phyloP scores from a whole-genome alignment of 2,113 vertebrate species.

The Myrmophylax atrothorax region DNA sequence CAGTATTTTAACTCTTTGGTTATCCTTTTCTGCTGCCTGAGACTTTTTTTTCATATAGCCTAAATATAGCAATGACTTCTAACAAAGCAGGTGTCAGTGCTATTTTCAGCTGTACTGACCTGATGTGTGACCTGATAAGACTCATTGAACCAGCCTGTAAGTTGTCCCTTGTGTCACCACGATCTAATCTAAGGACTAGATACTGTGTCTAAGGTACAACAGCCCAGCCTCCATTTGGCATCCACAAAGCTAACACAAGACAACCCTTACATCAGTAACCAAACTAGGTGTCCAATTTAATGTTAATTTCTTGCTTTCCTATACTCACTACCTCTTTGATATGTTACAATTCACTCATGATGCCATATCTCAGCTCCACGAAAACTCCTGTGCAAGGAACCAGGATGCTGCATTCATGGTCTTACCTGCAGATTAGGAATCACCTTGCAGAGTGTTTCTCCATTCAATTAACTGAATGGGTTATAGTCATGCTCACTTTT shows the following conservation, averaged over 20 bases:
- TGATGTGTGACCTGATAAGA: background rate
- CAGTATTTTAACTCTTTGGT: background rate
- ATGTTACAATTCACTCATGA: background rate
- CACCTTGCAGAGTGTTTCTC: background rate
- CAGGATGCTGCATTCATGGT: background rate
- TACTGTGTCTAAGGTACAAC: fast-evolving
- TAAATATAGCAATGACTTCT: background rate
- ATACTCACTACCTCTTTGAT: background rate
- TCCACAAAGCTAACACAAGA: background rate
- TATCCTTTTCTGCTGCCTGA: background rate
- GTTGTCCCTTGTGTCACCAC: background rate
- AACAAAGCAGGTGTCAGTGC: background rate
- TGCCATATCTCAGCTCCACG: background rate
- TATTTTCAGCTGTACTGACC: slow-evolving; percentile 1
- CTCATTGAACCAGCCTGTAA: background rate
- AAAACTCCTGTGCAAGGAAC: background rate
- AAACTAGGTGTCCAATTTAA: background rate
- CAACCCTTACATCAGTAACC: background rate
- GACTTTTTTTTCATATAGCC: background rate
- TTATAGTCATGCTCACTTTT: background rate
- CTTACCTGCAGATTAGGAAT: background rate
- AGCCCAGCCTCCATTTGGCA: background rate
- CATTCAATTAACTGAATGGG: background rate
- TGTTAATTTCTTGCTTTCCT: background rate
- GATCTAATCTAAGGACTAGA: background rate